Evolutionary conservation across 2,797 vertebrate genomes (phyloP), one percentile per base, ranked within the genome.

Genomic region (Ammospiza maritima): DNA sequence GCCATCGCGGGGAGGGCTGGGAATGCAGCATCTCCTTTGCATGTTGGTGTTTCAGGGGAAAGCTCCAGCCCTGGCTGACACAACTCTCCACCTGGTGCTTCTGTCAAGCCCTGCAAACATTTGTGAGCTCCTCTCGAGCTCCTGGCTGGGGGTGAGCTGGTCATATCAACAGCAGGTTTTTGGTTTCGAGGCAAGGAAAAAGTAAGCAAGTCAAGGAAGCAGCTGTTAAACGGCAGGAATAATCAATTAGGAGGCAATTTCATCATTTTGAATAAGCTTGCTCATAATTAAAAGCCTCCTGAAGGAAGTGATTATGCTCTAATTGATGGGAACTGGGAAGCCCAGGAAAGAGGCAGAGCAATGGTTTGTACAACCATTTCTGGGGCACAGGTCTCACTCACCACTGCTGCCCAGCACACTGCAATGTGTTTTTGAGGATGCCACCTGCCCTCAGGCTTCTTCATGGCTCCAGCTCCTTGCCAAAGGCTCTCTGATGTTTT

Each of bases 221-320:
- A 96, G 93, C 92, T 96, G 95, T 84, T 94, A 85, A 95, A 85
- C 92, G 66, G 89, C 93, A 93, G 93, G 90, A 94, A 91, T 94
- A 96, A 96, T 96, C 91, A 96, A 95, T 95, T 95, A 96, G 81
- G 67, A 92, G 86, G 90, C 45, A 88, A 88, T 92, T 94, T 94
- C 90, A 95, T 95, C 72, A 90, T 94, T 85, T 72, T 72, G 61
- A 94, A 76, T 91, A 89, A 88, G 67, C 77, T 83, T 86, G 57
- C 73, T 96, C 65, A 40, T 85, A 85, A 74, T 96, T 94, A 90
- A 92, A 96, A 92, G 89, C 85, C 88, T 96, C 93, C 73, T 82
- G 92, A 90, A 93, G 75, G 66, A 96, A 84, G 83, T 38, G 57
- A 93, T 96, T 94, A 89, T 29, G 65, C 58, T 91, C 22, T 96